Percentiles rank a stretch among this genome's conserved stretches.
Evolutionary conservation across 1,140 invertebrate species (phyloP).

Genomic region (Potamilus streckersoni): DNA sequence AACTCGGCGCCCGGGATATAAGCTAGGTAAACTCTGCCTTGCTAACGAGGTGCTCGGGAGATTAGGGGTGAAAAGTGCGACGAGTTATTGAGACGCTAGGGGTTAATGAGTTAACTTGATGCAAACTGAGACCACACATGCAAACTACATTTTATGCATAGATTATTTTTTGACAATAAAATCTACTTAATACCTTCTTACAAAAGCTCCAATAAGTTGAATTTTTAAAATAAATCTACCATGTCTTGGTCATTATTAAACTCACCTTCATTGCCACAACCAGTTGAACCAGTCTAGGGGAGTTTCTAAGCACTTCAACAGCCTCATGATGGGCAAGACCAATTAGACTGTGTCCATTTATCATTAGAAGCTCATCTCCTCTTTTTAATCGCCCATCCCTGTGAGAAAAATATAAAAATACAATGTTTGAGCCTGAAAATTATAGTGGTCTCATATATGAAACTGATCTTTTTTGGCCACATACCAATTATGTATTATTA

Average conservation of each 20-base stretch:
- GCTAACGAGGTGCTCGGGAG: no score
- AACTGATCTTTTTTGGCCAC: no score
- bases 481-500: no score
- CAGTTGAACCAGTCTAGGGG: constrained; percentile 79
- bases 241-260: neutral
- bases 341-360: constrained; percentile 83
- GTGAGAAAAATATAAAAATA: constrained; percentile 48
- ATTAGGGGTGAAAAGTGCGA: no score
- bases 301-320: constrained; percentile 75
- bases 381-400: constrained; percentile 84
- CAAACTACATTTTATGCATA: no score
- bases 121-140: no score
- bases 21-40: no score
- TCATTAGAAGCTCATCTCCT: constrained; percentile 88
- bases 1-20: no score
- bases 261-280: constrained; percentile 72
- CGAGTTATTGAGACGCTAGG: no score
- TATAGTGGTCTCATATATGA: neutral
- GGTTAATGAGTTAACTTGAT: no score
- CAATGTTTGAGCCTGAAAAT: neutral
- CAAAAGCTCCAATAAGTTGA: neutral
- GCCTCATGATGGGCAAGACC: constrained; percentile 83
- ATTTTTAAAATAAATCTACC: neutral
- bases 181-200: neutral
- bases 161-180: neutral